Evolutionary conservation across 2,888 invertebrate genomes (phyloP), one percentile per base, ranked within the genome.

Genomic region (Meiosimyza decipiens): DNA sequence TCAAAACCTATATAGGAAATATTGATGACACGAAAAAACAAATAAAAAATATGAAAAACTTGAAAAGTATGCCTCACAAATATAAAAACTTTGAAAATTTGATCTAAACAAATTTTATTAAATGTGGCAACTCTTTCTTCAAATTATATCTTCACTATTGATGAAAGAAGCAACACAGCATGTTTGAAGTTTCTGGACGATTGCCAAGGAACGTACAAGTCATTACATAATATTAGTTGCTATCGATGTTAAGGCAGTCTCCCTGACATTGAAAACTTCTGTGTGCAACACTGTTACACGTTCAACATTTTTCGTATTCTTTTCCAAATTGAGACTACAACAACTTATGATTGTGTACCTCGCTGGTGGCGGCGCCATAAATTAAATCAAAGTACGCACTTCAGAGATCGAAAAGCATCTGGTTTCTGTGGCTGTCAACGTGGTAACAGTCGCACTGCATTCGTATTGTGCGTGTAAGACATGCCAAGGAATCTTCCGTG

Each of bases 221-320:
- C 28, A 40, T 62, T 62, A 62, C 60, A 40, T 62, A 62, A 67
- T 18, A 40, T 40, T 40, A 40, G 9, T 18, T 13, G 11, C 13
- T 72, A 57, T 50, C 47, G 55, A 28, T 62, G 68, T 73, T 71
- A 71, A 71, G 67, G 73, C 68, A 70, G 71, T 73, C 70, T 9
- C 72, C 71, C 67, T 73, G 72, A 73, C 74, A 74, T 74, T 74
- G 74, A 73, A 74, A 73, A 51, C 49, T 51, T 33, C 33, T 40
- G 66, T 7, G 9, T 40, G 40, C 40, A 40, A 40, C 40, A 40
- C 54, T 47, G 69, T 12, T 16, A 60, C 40, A 13, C n/a, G 12
- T 55, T 18, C 16, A 57, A 40, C 6, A 3, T n/a, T 47, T n/a
- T 40, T 55, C n/a, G 7, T 22, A 4, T 7, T 47, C 51, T 13